These are phyloP conservation scores for Drosophila multiciliata DNA, from an alignment of 2,888 invertebrate genomes.

Conservation along the genomic window DNA sequence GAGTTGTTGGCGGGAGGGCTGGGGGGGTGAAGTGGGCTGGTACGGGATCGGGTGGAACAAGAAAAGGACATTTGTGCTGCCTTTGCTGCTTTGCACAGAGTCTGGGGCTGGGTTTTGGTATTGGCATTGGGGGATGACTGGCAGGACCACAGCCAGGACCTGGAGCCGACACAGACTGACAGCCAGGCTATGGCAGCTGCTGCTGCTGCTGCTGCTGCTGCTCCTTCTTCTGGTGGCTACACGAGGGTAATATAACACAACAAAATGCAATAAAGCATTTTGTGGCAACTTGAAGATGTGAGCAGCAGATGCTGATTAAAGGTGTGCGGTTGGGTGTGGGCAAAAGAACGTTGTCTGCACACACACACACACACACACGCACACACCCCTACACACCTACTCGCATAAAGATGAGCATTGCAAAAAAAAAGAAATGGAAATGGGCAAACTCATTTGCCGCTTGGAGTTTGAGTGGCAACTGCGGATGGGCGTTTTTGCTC, in stretches of 20 bases:
- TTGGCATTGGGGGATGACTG: slow-evolving; percentile 29
- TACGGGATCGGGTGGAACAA: slow-evolving; percentile 48
- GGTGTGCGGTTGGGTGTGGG: slow-evolving; percentile 70
- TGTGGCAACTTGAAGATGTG: slow-evolving; percentile 82
- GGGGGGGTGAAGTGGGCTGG: slow-evolving; percentile 14
- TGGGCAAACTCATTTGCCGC: slow-evolving; percentile 74
- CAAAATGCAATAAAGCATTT: slow-evolving; percentile 82
- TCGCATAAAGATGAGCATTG: slow-evolving; percentile 52
- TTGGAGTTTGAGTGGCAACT: slow-evolving; percentile 55
- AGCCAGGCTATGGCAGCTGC: slow-evolving; percentile 62
- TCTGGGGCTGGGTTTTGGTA: slow-evolving; percentile 8
- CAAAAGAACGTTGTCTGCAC: slow-evolving; percentile 8
- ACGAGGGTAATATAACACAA: slow-evolving; percentile 79
- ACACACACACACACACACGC: slow-evolving; percentile 26
- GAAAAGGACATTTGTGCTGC: slow-evolving; percentile 78
- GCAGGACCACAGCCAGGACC: slow-evolving; percentile 41
- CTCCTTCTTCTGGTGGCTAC: slow-evolving; percentile 51
- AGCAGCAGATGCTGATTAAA: slow-evolving; percentile 82
- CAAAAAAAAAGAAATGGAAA: slow-evolving; percentile 38
- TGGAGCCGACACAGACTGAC: slow-evolving; percentile 68
- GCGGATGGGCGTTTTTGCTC: slow-evolving; percentile 51
- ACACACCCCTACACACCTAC: slow-evolving; percentile 15
- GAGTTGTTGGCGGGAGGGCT: slow-evolving; percentile 14
- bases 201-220: slow-evolving; percentile 6
- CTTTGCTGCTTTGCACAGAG: slow-evolving; percentile 44